Evolutionary conservation across 1,140 invertebrate genomes (phyloP), one percentile per base, ranked within the genome.

Genomic region (Microplitis mediator): DNA sequence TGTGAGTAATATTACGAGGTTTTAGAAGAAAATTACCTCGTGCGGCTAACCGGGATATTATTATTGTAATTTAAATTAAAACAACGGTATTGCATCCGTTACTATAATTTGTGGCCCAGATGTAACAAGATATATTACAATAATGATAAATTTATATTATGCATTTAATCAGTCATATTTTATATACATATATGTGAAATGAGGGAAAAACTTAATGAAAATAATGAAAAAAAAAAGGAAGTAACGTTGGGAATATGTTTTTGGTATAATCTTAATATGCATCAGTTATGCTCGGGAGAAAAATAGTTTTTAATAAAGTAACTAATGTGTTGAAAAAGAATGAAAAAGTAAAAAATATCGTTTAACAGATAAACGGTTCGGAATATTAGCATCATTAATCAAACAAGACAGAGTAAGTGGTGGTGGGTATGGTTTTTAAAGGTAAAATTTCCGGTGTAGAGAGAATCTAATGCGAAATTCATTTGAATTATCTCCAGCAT

Each of bases 401-500:
- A 71, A 66, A 31, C 51, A n/a, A 58, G 32, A 52, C 60, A 31
- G 52, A 63, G 23, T 50, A 73, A 71, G 45, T 71, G 58, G 69
- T 45, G 11, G 39, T 45, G 11, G 39, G 39, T 54, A 31, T 23
- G 50, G 60, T 36, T 69, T 73, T 69, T 73, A 70, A 50, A 50
- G 32, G 32, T 13, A 62, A 69, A 52, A 60, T 69, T 60, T 56
- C 54, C 56, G 68, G 8, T 14, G 34, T 23, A 31, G 6, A 34
- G 16, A 14, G 31, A 13, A 54, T 60, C 62, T 52, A 68, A 67
- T 67, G 72, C 23, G 71, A 74, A 74, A 76, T 74, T 74, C 73
- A 75, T 73, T 77, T 54, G 66, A 77, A 75, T 75, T 72, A 77
- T 77, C 75, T 71, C 66, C 16, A 67, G 62, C 36, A 58, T 72